Evolutionary conservation across 2,113 vertebrate species (phyloP), one percentile per base, ranked within the genome.

Genomic region (Pyrgilauda ruficollis): DNA sequence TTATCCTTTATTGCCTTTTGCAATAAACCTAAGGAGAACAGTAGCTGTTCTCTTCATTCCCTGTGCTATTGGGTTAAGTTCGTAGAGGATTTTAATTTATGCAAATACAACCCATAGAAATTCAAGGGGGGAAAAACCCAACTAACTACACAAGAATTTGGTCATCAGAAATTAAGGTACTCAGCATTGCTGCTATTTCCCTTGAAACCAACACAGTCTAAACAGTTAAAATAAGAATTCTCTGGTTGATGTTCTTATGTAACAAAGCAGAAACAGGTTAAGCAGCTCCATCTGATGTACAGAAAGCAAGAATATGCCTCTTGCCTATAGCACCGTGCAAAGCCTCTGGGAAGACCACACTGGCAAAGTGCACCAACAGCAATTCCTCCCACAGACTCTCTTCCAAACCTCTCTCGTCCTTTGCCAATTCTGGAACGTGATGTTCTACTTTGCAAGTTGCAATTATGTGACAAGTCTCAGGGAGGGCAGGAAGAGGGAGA

Each of bases 371-470:
- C 66, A 66, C 4, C 2, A 37, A 20, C 37, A 67, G 35, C 56
- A 93, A 15, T 28, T 74, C 69, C 66, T 80, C 76, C 52, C 66
- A 37, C 43, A 78, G 79, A 59, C 67, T 61, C 35, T 70, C 53
- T 37, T 62, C 47, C 44, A 79, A 87, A 50, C 44, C 70, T 8
- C 5, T 0, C 3, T 13, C 1, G 0, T 13, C 44, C 49, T 59
- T 9, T 21, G 66, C 70, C 70, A 55, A 3, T 2, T 39, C 64
- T 7, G 30, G 58, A 90, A 83, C 47, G 6, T 0, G 2, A 67
- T 10, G 63, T 35, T 81, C 64, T 31, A 35, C 49, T 74, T 44
- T 1, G 2, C 37, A 76, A 61, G 39, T 37, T 72, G 28, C 63
- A 84, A 75, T 81, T 55, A 81, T 8, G 68, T 53, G 50, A 58